Conservation (phyloP, 2,797 vertebrate genomes). For the Poeciliopsis presidionis region DNA sequence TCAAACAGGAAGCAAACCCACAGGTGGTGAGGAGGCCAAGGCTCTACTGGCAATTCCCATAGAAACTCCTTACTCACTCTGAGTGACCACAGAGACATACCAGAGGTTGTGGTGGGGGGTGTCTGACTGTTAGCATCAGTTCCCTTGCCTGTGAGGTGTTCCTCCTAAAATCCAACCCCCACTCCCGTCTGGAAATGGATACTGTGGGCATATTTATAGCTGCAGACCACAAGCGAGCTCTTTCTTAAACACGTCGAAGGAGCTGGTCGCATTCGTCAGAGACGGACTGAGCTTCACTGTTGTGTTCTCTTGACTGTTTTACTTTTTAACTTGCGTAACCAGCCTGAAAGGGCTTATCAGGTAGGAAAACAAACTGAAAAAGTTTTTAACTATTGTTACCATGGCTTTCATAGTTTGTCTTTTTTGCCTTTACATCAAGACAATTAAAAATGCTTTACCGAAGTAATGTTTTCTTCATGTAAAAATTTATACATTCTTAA, state of each 20-base stretch:
- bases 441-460: not conserved
- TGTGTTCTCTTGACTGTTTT: constrained; percentile 47
- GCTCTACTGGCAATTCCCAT: constrained; percentile 42
- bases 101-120: constrained; percentile 14
- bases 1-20: constrained; percentile 26
- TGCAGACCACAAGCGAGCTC: constrained; percentile 58
- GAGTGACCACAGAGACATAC: constrained; percentile 53
- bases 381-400: not conserved
- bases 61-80: constrained; percentile 46
- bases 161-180: constrained; percentile 30
- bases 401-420: not conserved
- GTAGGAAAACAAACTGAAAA: constrained; percentile 52
- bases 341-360: constrained; percentile 46
- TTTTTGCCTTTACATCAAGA: not conserved
- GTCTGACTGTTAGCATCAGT: constrained; percentile 19
- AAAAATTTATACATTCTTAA: not conserved
- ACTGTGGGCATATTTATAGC: constrained; percentile 84
- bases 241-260: constrained; percentile 69
- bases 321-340: constrained; percentile 13
- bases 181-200: constrained; percentile 76
- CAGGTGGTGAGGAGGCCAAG: constrained; percentile 41
- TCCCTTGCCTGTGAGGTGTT: constrained; percentile 63
- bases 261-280: constrained; percentile 46
- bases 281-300: constrained; percentile 36
- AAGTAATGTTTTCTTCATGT: not conserved